Percentiles rank a stretch among this genome's conserved stretches.
Conservation (phyloP, 1,140 invertebrate species). For the Notospermus geniculatus region DNA sequence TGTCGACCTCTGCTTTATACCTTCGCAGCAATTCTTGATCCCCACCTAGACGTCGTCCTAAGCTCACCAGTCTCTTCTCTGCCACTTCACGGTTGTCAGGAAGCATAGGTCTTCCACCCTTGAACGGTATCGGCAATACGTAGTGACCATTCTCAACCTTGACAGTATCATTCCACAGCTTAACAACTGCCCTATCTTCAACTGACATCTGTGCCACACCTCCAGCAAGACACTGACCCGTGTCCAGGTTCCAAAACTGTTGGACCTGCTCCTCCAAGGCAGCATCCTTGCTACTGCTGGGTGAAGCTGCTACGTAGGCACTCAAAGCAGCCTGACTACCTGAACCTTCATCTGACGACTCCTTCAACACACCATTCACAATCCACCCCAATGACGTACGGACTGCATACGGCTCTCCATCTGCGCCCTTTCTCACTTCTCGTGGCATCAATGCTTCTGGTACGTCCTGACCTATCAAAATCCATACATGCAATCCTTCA, state of each 20-base stretch:
- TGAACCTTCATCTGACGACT: too few species aligned
- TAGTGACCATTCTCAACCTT: slow-evolving; percentile 15
- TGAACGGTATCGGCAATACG: slow-evolving; percentile 16
- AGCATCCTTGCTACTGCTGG: neutral
- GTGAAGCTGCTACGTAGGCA: neutral
- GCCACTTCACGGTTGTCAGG: slow-evolving; percentile 13
- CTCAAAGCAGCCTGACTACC: too few species aligned
- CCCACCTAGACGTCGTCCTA: slow-evolving; percentile 10
- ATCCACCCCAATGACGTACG: too few species aligned
- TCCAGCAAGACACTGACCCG: neutral
- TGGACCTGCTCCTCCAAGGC: neutral
- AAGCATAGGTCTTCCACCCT: neutral
- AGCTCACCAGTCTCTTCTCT: slow-evolving; percentile 9
- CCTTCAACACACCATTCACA: too few species aligned
- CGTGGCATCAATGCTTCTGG: too few species aligned
- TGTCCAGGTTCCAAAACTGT: neutral
- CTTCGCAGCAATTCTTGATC: slow-evolving; percentile 18
- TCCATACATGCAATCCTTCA: too few species aligned
- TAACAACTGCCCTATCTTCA: neutral
- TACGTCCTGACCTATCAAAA: too few species aligned
- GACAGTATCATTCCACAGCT: slow-evolving; percentile 12
- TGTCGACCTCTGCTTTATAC: slow-evolving; percentile 16
- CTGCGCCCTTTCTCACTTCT: too few species aligned
- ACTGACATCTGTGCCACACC: neutral
- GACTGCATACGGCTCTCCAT: too few species aligned